These are phyloP conservation scores for Napeogenes sylphis DNA, from an alignment of 2,888 invertebrate genomes.

Conservation along the genomic window DNA sequence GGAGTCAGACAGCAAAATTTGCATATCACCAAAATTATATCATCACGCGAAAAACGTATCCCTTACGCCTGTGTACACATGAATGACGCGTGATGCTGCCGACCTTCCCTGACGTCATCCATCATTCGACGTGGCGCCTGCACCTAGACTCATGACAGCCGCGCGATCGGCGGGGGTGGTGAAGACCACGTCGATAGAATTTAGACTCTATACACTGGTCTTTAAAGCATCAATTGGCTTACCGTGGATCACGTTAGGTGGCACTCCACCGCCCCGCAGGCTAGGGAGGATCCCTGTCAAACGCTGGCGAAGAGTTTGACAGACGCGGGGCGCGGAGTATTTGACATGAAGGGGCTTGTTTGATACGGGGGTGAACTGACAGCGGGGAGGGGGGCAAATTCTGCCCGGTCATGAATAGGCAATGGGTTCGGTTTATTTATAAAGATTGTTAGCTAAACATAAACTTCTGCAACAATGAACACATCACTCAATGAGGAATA, in stretches of 20 bases:
- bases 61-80: slow-evolving; percentile 78
- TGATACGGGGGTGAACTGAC: slow-evolving; percentile 72
- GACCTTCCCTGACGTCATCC: slow-evolving; percentile 77
- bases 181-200: slow-evolving; percentile 34
- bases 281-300: slow-evolving; percentile 77
- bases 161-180: slow-evolving; percentile 48
- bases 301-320: slow-evolving; percentile 78
- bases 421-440: slow-evolving; percentile 77
- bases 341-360: slow-evolving; percentile 79
- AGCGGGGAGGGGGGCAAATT: slow-evolving; percentile 65
- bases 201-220: slow-evolving; percentile 31
- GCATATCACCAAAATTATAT: slow-evolving; percentile 78
- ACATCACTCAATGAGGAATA: slow-evolving; percentile 51
- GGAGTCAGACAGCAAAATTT: slow-evolving; percentile 63
- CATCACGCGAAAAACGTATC: slow-evolving; percentile 78
- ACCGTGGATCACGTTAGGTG: slow-evolving; percentile 48
- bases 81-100: slow-evolving; percentile 78
- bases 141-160: slow-evolving; percentile 74
- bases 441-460: slow-evolving; percentile 72
- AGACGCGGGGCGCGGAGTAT: slow-evolving; percentile 77
- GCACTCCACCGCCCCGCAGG: slow-evolving; percentile 68
- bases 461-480: slow-evolving; percentile 68
- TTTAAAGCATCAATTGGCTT: slow-evolving; percentile 37
- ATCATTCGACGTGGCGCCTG: slow-evolving; percentile 77
- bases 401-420: slow-evolving; percentile 78